Evolutionary conservation across 2,113 vertebrate genomes (phyloP), one percentile per base, ranked within the genome.

Genomic region (Microtus richardsoni): DNA sequence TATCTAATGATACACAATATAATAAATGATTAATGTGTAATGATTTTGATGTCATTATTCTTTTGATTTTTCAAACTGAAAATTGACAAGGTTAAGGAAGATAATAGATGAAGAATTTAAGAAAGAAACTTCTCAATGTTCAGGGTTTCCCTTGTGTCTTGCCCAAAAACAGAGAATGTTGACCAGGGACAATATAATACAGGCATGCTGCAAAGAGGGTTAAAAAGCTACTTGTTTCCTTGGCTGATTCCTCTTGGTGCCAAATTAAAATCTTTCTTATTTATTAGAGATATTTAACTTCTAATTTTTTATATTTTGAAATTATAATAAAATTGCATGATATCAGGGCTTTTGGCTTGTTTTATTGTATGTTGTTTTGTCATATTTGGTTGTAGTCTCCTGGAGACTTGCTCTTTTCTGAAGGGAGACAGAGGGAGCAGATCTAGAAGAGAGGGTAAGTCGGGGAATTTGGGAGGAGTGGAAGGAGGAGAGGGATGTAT

Each of bases 181-280:
- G 54, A 77, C 9, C 8, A 21, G 30, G 58, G 36, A 8, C 2
- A 26, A 2, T 5, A 4, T 19, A 1, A 7, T 24, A n/a, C 0
- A 3, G 11, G 66, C 36, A 54, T 0, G 0, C 17, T 16, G 28
- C 4, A 17, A 0, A 44, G 3, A 41, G 17, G 4, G 21, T 58
- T 14, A 19, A 11, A 77, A 84, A 21, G 9, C 17, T 58, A 41
- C 17, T 0, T 54, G 1, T 26, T 52, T 70, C 62, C n/a, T 44
- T 47, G 12, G 41, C 2, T 73, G 7, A n/a, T 68, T 74, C 19
- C 49, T 5, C 66, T 66, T 78, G 3, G 26, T 26, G 5, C 6
- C 54, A 8, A 86, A n/a, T 86, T 9, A 68, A 91, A 91, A 13
- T 30, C 22, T 44, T 60, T 36, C 70, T 4, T 36, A 58, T 39